These are phyloP conservation scores for Zaprionus africanus DNA, from an alignment of 1,140 invertebrate species.

Conservation along the genomic window DNA sequence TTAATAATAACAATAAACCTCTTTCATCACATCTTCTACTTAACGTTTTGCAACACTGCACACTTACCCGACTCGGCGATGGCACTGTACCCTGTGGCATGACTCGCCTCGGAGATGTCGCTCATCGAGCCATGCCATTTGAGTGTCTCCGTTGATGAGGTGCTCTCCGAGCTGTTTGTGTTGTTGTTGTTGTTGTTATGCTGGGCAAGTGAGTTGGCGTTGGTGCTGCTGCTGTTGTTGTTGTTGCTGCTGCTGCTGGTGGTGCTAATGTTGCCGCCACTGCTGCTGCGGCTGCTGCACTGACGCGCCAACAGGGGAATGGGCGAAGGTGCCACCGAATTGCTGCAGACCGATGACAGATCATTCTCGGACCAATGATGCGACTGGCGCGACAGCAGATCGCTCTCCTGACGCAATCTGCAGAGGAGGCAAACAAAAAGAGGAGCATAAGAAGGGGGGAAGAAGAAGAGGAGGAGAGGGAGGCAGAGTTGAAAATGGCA, in stretches of 20 bases:
- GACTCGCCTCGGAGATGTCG: slow-evolving; percentile 89
- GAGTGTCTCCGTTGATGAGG: slow-evolving; percentile 91
- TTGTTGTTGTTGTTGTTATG: slow-evolving; percentile 84
- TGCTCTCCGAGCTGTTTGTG: slow-evolving; percentile 87
- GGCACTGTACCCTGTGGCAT: slow-evolving; percentile 81
- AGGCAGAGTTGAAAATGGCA: slow-evolving; percentile 50
- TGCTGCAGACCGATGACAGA: slow-evolving; percentile 82
- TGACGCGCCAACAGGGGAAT: slow-evolving; percentile 66
- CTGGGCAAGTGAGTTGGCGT: slow-evolving; percentile 16
- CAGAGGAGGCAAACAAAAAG: slow-evolving; percentile 3
- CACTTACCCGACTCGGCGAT: slow-evolving; percentile 81
- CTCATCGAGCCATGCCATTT: slow-evolving; percentile 93
- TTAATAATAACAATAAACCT: neutral
- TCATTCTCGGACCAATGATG: slow-evolving; percentile 85
- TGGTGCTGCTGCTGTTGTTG: slow-evolving; percentile 15
- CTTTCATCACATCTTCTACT: neutral
- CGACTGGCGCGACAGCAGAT: slow-evolving; percentile 81
- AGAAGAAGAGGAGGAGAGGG: neutral
- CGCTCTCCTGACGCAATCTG: slow-evolving; percentile 84
- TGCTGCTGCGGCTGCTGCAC: slow-evolving; percentile 50
- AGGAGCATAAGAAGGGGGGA: neutral
- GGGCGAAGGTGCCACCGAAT: slow-evolving; percentile 76
- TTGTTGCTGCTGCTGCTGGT: slow-evolving; percentile 45
- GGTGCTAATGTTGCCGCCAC: slow-evolving; percentile 48
- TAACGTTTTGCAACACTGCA: slow-evolving; percentile 7